phyloP scores from a whole-genome alignment of 2,888 invertebrate species.

The Acrobasis repandana region DNA sequence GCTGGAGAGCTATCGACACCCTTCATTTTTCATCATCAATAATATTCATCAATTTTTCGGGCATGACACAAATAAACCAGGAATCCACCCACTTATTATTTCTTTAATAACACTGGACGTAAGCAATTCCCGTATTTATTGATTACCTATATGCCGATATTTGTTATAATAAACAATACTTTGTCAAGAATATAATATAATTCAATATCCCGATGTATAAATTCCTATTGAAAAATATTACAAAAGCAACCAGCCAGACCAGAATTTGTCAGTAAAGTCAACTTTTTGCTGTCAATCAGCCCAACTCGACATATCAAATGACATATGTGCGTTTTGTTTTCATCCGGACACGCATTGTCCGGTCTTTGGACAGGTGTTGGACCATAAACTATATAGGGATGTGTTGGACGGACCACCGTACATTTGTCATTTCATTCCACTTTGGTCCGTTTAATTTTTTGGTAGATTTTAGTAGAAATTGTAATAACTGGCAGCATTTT shows the following conservation, averaged over 20 bases:
- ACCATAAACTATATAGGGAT: too few relatives aligned
- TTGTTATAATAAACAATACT: not conserved
- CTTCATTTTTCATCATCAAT: conserved; percentile 84
- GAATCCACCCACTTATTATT: conserved; percentile 73
- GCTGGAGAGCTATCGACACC: conserved; percentile 77
- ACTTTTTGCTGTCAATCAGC: conserved; percentile 53
- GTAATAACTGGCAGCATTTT: not conserved
- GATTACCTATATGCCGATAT: not conserved
- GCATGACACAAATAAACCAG: conserved; percentile 70
- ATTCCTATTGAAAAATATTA: conserved; percentile 39
- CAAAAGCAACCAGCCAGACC: conserved; percentile 58
- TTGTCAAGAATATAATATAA: not conserved
- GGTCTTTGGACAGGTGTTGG: not conserved
- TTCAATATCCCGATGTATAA: not conserved
- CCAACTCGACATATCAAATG: conserved; percentile 27
- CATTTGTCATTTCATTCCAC: too few relatives aligned
- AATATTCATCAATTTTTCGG: conserved; percentile 58
- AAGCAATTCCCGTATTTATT: conserved; percentile 23
- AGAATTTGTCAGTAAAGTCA: conserved; percentile 54
- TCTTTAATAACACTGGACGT: conserved; percentile 23
- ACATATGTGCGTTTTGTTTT: conserved; percentile 47
- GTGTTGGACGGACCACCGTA: too few relatives aligned
- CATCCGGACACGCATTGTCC: not conserved
- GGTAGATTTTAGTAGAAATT: not conserved
- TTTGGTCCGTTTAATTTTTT: not conserved